Evolutionary conservation across 2,888 invertebrate species (phyloP).

Genomic region (Calameuta pallipes): DNA sequence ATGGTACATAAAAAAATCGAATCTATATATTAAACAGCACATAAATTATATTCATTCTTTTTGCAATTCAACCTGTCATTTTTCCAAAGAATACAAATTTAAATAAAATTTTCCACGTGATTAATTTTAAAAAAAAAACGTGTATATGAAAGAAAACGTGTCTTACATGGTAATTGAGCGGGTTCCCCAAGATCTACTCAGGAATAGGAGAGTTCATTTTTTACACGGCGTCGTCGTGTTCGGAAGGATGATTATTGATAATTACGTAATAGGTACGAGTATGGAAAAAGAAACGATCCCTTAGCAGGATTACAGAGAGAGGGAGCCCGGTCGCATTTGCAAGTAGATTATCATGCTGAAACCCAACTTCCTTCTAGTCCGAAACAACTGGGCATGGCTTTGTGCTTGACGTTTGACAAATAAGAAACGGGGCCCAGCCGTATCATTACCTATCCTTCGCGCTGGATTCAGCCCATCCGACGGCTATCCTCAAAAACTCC

Average conservation of each 20-base stretch:
- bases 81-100: background rate
- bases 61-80: background rate
- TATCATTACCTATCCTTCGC: slow-evolving; percentile 66
- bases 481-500: slow-evolving; percentile 61
- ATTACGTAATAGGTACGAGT: slow-evolving; percentile 37
- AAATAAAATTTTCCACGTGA: background rate
- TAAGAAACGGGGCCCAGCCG: slow-evolving; percentile 65
- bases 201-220: background rate
- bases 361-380: slow-evolving; percentile 48
- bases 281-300: slow-evolving; percentile 8
- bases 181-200: background rate
- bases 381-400: slow-evolving; percentile 55
- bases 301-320: slow-evolving; percentile 5
- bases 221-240: slow-evolving; percentile 10
- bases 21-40: background rate
- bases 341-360: slow-evolving; percentile 52
- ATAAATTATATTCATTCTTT: background rate
- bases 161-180: background rate
- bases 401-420: slow-evolving; percentile 66
- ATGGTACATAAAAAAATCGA: background rate
- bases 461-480: slow-evolving; percentile 49
- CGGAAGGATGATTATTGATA: slow-evolving; percentile 39
- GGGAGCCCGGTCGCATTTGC: slow-evolving; percentile 40
- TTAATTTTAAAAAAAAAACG: slow-evolving; percentile 12
- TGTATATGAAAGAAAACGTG: background rate